phyloP scores from a whole-genome alignment of 2,888 invertebrate species.

The Cosmia pyralina region DNA sequence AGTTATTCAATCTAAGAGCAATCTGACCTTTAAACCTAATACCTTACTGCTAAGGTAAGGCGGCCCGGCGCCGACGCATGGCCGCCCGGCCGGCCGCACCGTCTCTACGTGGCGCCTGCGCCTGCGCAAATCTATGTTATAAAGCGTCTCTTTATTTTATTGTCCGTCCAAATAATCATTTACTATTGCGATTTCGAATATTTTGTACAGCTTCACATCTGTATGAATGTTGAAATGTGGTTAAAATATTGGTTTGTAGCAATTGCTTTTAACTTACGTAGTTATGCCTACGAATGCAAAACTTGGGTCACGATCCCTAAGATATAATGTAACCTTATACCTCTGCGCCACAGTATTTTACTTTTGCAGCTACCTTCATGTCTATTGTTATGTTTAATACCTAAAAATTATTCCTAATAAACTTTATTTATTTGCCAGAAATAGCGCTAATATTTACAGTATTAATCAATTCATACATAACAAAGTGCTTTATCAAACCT shows the following conservation, averaged over 20 bases:
- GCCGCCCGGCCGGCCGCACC: slow-evolving; percentile 43
- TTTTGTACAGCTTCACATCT: slow-evolving; percentile 5
- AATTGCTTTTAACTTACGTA: not conserved
- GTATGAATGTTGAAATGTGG: slow-evolving; percentile 15
- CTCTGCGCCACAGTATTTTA: too few species aligned
- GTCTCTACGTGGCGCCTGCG: slow-evolving; percentile 54
- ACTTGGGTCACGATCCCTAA: not conserved
- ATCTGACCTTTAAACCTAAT: slow-evolving; percentile 61
- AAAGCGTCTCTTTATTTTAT: slow-evolving; percentile 34
- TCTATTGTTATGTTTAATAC: too few species aligned
- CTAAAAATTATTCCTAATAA: too few species aligned
- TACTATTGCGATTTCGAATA: slow-evolving; percentile 21
- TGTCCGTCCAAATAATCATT: slow-evolving; percentile 15
- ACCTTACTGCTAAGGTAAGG: slow-evolving; percentile 56
- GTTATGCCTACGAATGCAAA: not conserved
- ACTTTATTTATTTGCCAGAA: slow-evolving; percentile 18
- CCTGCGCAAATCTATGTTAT: slow-evolving; percentile 31
- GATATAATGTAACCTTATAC: not conserved
- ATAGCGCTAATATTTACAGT: not conserved
- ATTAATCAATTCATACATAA: not conserved
- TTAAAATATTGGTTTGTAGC: not conserved
- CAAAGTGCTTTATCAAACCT: not conserved
- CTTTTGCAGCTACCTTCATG: too few species aligned
- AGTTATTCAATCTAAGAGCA: slow-evolving; percentile 56
- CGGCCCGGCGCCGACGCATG: slow-evolving; percentile 49